Evolutionary conservation across 2,113 vertebrate genomes (phyloP), one percentile per base, ranked within the genome.

Genomic region (Stegastes partitus): DNA sequence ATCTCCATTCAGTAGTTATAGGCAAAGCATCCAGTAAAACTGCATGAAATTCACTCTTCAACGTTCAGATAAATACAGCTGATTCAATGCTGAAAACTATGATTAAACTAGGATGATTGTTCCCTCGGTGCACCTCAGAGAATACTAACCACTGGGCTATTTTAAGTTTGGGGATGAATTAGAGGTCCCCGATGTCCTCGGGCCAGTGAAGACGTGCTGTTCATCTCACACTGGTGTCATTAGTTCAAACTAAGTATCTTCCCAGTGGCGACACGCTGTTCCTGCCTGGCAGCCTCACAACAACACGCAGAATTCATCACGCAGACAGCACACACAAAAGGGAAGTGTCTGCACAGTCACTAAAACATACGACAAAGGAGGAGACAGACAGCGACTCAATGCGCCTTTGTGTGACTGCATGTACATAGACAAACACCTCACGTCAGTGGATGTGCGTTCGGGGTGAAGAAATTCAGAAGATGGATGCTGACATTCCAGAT

Each of bases 151-250:
- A 42, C 22, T 2, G 4, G 3, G 26, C 56, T 68, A 74, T 85
- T 87, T 72, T 66, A 25, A 45, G 58, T 79, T 47, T 54, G 45
- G 37, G 26, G 57, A 79, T 77, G 74, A 90, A 74, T 82, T 81
- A 56, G 67, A 87, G 64, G 42, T 86, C 68, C 57, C 50, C 31
- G 68, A 53, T 73, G 77, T 85, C 79, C 73, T 53, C 25, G 1
- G 74, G 85, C 63, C 55, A 72, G 68, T 55, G 83, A 63, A 76
- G 77, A 91, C 80, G 77, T 93, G 90, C 88, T 76, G 62, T 64
- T 85, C 64, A 67, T 80, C 89, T 73, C 81, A 83, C 63, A 68
- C 75, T 54, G 31, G 70, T 79, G 85, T 88, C 82, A 74, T 81
- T 76, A 79, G 84, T 83, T 86, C 72, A 82, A 75, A 70, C 68